Base-by-base conservation (phyloP, 2,113 vertebrate genomes). In the Psittacus erithacus region DNA sequence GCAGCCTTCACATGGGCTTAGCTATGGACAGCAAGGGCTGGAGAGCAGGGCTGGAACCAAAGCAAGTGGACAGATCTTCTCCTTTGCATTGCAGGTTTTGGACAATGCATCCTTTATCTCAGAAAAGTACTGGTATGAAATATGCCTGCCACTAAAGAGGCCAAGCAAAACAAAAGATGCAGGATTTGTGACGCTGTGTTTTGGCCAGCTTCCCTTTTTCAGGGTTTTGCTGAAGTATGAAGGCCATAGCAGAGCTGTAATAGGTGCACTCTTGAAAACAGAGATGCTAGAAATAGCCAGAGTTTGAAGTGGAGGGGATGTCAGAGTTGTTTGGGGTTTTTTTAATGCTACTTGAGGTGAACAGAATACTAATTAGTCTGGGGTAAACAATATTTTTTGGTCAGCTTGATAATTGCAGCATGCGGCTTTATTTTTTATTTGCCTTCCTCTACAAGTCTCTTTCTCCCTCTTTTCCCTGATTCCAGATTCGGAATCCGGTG, bases 211-310 rank as follows among this genome's bases (percentile, higher is more conserved):
- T 59, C 67, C 44, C 50, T 38, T 57, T 68, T 24, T 25, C 2
- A 0, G 7, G 1, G 44, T 60, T 52, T 83, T 1, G 2, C 59
- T 71, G 76, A 39, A 59, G 33, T 33, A 10, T 5, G 1, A 65
- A 39, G 46, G 50, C 68, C 0, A 0, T 3, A 8, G n/a, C 52
- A 83, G 49, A 74, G 9, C 47, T 52, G 60, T 22, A 64, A 69
- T 49, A 70, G 68, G 78, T 70, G 47, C 52, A 5, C 46, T 78
- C 83, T 59, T 73, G 75, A 25, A 88, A 94, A 67, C 0, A 10
- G 68, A 86, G 62, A 27, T 33, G 6, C 63, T 95, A 65, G 95
- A 89, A 95, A 94, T 77, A 94, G 80, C 29, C 39, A 1, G 70
- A 86, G 82, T 67, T 60, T 29, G 22, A 89, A 88, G 90, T 78